phyloP scores from a whole-genome alignment of 2,113 vertebrate species.

The Notarius lentiginosus region DNA sequence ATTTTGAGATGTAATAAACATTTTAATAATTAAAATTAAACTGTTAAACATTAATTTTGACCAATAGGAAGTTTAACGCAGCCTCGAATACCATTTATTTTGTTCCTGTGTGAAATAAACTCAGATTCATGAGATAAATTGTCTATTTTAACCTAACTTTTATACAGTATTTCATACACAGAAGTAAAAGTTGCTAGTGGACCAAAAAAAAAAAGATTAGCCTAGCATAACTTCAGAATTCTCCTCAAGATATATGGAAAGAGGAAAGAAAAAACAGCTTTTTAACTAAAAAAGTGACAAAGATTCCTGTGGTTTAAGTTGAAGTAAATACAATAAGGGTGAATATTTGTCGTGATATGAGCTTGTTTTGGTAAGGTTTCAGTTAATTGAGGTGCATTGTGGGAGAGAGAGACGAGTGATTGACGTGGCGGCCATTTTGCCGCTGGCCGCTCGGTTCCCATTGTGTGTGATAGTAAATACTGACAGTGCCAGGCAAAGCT shows the following conservation, averaged over 20 bases:
- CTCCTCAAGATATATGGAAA: background rate
- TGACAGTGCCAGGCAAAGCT: slow-evolving; percentile 70
- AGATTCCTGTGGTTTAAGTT: background rate
- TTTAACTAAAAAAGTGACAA: background rate
- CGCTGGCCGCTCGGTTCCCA: slow-evolving; percentile 68
- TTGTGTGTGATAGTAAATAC: slow-evolving; percentile 82
- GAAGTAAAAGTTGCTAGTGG: background rate
- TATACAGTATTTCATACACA: background rate
- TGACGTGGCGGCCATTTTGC: slow-evolving; percentile 79
- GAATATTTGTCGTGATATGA: background rate
- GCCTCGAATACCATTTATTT: background rate
- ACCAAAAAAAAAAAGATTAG: background rate
- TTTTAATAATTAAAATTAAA: background rate
- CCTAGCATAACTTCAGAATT: background rate
- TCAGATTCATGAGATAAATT: background rate
- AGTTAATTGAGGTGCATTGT: slow-evolving; percentile 67
- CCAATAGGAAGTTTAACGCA: background rate
- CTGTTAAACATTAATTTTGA: background rate
- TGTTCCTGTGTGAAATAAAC: background rate
- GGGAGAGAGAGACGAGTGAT: slow-evolving; percentile 73
- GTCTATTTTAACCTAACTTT: background rate
- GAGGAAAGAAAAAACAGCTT: background rate
- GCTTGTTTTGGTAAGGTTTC: background rate
- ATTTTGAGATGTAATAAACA: background rate
- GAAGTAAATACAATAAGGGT: background rate